Evolutionary conservation across 2,797 vertebrate species (phyloP).

Genomic region (Philypnodon macrostomus): DNA sequence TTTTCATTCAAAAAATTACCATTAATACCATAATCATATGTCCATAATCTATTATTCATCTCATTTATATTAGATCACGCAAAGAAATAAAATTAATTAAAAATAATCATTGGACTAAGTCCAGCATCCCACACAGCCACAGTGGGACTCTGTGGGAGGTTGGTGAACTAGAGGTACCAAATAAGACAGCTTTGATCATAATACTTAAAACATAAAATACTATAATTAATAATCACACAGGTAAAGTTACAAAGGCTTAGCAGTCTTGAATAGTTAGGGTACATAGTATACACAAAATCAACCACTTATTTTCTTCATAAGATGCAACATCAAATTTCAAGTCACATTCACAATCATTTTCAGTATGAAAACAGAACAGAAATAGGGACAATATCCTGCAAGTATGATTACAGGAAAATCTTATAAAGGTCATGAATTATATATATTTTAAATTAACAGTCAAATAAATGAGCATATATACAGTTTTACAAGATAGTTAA

Average conservation of each 20-base stretch:
- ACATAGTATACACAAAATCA: slow-evolving; percentile 82
- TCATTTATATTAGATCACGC: slow-evolving; percentile 85
- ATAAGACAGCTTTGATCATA: slow-evolving; percentile 80
- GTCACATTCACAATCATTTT: slow-evolving; percentile 82
- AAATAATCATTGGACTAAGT: slow-evolving; percentile 80
- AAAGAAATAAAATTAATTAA: slow-evolving; percentile 81
- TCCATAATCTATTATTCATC: slow-evolving; percentile 77
- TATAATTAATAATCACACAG: slow-evolving; percentile 81
- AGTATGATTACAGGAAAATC: slow-evolving; percentile 85
- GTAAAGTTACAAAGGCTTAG: slow-evolving; percentile 80
- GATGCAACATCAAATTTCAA: slow-evolving; percentile 88
- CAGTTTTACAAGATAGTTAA: slow-evolving; percentile 85
- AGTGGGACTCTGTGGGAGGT: slow-evolving; percentile 61
- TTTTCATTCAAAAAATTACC: slow-evolving; percentile 96
- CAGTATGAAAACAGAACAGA: slow-evolving; percentile 89
- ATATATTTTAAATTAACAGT: slow-evolving; percentile 99
- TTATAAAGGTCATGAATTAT: slow-evolving; percentile 75
- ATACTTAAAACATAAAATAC: slow-evolving; percentile 85
- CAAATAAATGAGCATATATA: slow-evolving; percentile 85
- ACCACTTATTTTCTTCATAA: slow-evolving; percentile 85
- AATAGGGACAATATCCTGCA: slow-evolving; percentile 85
- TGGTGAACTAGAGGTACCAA: slow-evolving; percentile 78
- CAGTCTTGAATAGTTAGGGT: slow-evolving; percentile 80
- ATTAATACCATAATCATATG: slow-evolving; percentile 96
- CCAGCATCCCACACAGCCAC: slow-evolving; percentile 59